These are phyloP conservation scores for Narcine bancroftii DNA, from an alignment of 2,113 vertebrate genomes.

Conservation along the genomic window DNA sequence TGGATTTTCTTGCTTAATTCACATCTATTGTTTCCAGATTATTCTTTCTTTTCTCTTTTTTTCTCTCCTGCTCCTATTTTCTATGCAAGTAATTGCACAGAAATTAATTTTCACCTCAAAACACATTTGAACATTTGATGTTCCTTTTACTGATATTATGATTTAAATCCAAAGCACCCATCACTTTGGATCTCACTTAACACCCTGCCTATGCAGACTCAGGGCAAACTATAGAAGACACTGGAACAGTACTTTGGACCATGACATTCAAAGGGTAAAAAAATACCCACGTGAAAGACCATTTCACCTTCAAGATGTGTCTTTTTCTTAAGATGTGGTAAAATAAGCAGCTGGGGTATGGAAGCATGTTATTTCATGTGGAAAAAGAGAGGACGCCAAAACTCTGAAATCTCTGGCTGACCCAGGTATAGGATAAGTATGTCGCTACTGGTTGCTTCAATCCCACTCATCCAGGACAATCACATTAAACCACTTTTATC, in stretches of 20 bases:
- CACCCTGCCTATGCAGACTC: neutral
- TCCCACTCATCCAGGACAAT: neutral
- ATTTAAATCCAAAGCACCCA: neutral
- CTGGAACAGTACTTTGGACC: neutral
- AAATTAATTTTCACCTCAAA: neutral
- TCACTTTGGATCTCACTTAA: no score
- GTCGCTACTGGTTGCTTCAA: no score
- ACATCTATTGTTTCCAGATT: no score
- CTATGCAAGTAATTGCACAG: neutral
- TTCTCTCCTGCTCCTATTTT: no score
- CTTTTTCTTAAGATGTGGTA: neutral
- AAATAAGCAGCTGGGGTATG: no score
- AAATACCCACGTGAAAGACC: neutral
- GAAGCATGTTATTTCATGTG: no score
- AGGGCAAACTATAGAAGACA: neutral
- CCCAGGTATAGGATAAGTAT: neutral
- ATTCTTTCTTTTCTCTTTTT: no score
- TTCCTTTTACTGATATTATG: neutral
- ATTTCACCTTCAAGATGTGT: slow-evolving; percentile 14
- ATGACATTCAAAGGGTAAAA: neutral
- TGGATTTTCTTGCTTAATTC: no score
- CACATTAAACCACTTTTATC: neutral
- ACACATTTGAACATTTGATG: neutral
- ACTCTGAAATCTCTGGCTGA: no score
- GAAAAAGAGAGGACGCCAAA: no score